Evolutionary conservation across 2,113 vertebrate species (phyloP).

Genomic region (Toxostoma redivivum): DNA sequence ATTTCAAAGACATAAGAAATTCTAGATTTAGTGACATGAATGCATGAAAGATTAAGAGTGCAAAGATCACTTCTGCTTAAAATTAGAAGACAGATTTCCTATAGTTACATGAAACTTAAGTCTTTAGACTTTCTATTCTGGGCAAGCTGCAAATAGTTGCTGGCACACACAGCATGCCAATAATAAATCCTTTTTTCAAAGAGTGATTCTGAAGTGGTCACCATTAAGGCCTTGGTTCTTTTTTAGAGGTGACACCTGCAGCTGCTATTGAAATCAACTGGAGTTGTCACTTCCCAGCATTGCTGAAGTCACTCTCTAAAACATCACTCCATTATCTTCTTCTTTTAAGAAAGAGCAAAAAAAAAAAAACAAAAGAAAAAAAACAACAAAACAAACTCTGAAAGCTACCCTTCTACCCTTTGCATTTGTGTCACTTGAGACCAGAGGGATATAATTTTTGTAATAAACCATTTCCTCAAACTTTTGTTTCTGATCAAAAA

Average conservation of each 20-base stretch:
- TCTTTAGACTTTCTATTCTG: slow-evolving; percentile 57
- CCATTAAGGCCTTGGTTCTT: slow-evolving; percentile 24
- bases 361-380: no score
- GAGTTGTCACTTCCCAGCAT: slow-evolving; percentile 4
- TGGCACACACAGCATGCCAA: slow-evolving; percentile 50
- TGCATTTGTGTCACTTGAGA: background rate
- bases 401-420: no score
- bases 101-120: slow-evolving; percentile 58
- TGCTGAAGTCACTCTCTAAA: background rate
- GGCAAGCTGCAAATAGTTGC: slow-evolving; percentile 61
- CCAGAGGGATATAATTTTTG: background rate
- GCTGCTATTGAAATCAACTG: slow-evolving; percentile 51
- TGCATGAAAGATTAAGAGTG: background rate
- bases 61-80: slow-evolving; percentile 40
- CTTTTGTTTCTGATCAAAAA: background rate
- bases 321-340: background rate
- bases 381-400: no score
- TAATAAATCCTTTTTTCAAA: slow-evolving; percentile 67
- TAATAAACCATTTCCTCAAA: background rate
- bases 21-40: slow-evolving; percentile 65
- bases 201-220: slow-evolving; percentile 35
- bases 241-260: slow-evolving; percentile 63
- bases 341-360: background rate
- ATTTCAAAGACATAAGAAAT: slow-evolving; percentile 38
- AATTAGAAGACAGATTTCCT: slow-evolving; percentile 44